Evolutionary conservation across 2,797 vertebrate genomes (phyloP).

Genomic region (Acrocephalus scirpaceus): DNA sequence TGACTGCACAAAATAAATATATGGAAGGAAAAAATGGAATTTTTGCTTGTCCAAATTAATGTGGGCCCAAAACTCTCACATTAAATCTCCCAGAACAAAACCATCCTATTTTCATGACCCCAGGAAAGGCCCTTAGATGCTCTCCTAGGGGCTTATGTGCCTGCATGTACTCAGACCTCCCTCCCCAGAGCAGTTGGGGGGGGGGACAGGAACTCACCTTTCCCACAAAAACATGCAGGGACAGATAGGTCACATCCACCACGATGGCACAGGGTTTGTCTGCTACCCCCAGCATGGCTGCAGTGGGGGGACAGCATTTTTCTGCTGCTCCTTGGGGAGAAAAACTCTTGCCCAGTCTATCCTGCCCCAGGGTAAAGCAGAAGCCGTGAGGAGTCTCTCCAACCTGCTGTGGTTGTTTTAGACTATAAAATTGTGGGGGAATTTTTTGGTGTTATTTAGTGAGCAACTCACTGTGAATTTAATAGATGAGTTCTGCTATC

Average conservation of each 20-base stretch:
- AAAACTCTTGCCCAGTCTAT: not conserved
- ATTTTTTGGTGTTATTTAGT: not conserved
- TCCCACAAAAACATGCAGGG: not conserved
- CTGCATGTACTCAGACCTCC: rapidly evolving
- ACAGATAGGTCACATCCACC: not conserved
- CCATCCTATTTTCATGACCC: not conserved
- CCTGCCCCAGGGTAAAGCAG: not conserved
- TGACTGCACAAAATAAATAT: not conserved
- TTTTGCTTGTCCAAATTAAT: not conserved
- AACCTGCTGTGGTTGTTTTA: not conserved
- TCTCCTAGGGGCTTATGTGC: rapidly evolving
- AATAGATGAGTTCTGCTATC: slow-evolving; percentile 39
- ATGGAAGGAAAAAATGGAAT: not conserved
- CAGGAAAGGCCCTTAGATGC: not conserved
- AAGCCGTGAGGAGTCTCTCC: not conserved
- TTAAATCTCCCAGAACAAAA: not conserved
- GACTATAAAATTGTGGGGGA: not conserved
- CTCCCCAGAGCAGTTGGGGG: not conserved
- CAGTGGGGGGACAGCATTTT: not conserved
- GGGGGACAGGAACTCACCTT: not conserved
- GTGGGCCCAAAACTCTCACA: not conserved
- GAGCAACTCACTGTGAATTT: slow-evolving; percentile 28
- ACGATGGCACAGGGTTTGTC: not conserved
- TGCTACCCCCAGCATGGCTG: not conserved
- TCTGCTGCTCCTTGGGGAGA: not conserved